A percentile compares a stretch with the other conserved stretches of the same genome.
These are phyloP conservation scores for Leucopsar rothschildi DNA, from an alignment of 2,113 vertebrate species.

Conservation along the genomic window DNA sequence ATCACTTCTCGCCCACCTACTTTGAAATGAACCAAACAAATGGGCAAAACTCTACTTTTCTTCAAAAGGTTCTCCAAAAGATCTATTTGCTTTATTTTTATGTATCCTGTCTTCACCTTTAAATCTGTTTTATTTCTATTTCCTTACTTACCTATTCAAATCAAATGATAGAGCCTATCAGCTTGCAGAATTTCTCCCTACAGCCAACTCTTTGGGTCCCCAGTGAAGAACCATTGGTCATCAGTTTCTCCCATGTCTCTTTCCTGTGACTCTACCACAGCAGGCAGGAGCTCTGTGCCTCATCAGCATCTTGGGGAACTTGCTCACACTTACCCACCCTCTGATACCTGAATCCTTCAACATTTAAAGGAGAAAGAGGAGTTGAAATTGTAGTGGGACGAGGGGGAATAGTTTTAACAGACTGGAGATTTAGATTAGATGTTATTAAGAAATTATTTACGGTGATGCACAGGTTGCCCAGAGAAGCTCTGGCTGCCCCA, in stretches of 20 bases:
- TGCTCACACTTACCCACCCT: background rate
- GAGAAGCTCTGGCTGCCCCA: background rate
- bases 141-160: background rate
- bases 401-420: background rate
- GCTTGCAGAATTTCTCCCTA: background rate
- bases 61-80: background rate
- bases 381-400: background rate
- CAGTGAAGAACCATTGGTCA: fast-evolving
- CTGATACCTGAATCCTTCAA: background rate
- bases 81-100: background rate
- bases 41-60: background rate
- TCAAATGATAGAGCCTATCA: background rate
- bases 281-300: background rate
- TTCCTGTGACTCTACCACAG: background rate
- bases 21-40: background rate
- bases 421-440: background rate
- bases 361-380: background rate
- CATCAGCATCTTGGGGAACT: background rate
- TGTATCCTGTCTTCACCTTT: background rate
- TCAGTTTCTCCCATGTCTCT: background rate
- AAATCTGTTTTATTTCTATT: background rate
- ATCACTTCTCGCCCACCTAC: background rate
- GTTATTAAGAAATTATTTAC: background rate
- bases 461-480: background rate
- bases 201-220: background rate